Conservation (phyloP, 2,888 invertebrate species). For the Oxytorus armatus region DNA sequence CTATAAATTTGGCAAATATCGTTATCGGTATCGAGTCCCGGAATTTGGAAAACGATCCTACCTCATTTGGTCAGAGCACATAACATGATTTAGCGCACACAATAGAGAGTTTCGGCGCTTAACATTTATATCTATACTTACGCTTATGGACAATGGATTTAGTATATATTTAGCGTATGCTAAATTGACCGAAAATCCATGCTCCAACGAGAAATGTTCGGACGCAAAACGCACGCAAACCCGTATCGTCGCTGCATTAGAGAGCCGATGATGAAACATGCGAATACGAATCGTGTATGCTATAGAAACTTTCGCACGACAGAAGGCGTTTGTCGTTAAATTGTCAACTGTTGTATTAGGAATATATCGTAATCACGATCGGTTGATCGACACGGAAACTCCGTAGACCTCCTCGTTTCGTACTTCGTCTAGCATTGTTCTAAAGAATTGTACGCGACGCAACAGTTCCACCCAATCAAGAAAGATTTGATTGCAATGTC, state of each 20-base stretch:
- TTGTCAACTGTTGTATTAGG: neutral
- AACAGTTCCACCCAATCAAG: no score
- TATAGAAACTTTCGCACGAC: neutral
- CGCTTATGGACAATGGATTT: neutral
- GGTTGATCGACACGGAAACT: no score
- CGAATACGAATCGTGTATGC: neutral
- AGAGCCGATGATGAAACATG: conserved; percentile 42
- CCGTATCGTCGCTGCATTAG: conserved; percentile 15
- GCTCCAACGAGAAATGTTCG: no score
- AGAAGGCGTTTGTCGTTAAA: neutral
- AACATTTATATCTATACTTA: neutral
- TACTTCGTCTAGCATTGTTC: no score
- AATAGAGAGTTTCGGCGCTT: neutral
- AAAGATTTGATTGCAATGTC: no score
- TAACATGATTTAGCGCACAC: conserved; percentile 47
- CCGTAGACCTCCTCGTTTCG: no score
- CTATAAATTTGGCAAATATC: conserved; percentile 60
- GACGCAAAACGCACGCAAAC: conserved; percentile 45
- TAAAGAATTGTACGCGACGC: no score
- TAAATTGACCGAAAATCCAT: neutral
- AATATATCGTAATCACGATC: neutral
- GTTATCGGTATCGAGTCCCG: conserved; percentile 56
- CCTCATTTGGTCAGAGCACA: conserved; percentile 45
- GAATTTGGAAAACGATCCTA: conserved; percentile 54
- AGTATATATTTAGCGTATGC: conserved; percentile 22